phyloP scores from a whole-genome alignment of 1,140 invertebrate species.

The Bradynema listronoti region DNA sequence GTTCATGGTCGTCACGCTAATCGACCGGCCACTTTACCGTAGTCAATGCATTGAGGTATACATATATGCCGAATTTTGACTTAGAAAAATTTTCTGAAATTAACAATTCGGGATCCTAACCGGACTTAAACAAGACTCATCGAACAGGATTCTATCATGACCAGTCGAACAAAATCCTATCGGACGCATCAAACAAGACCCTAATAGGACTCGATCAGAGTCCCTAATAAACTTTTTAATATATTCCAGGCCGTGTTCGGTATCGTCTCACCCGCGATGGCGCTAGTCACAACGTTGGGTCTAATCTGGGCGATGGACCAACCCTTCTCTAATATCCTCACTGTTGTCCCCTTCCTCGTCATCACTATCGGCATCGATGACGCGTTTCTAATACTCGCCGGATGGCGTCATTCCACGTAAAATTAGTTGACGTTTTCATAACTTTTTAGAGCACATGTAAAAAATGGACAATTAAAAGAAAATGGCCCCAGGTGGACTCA shows the following conservation, averaged over 20 bases:
- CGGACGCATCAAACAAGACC: no score
- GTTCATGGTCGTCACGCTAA: slow-evolving; percentile 49
- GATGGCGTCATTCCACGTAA: slow-evolving; percentile 54
- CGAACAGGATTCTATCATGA: no score
- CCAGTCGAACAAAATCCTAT: no score
- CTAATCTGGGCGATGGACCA: slow-evolving; percentile 43
- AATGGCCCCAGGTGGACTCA: no score
- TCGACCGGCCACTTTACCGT: slow-evolving; percentile 44
- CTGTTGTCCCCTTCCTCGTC: slow-evolving; percentile 51
- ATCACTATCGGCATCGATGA: slow-evolving; percentile 55
- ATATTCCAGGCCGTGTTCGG: slow-evolving; percentile 42
- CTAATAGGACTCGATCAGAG: no score
- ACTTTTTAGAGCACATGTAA: no score
- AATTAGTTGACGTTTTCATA: neutral
- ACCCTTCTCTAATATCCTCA: slow-evolving; percentile 52
- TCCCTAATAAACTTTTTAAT: slow-evolving; percentile 6
- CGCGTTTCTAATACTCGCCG: slow-evolving; percentile 50
- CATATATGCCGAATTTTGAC: neutral
- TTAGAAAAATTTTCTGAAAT: neutral
- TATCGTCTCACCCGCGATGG: slow-evolving; percentile 51
- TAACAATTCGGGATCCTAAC: no score
- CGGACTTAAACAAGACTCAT: no score
- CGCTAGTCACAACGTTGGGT: slow-evolving; percentile 46
- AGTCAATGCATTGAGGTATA: slow-evolving; percentile 50
- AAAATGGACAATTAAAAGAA: no score